Base-by-base conservation (phyloP, 2,797 vertebrate genomes). In the Phrynocephalus vlangalii region DNA sequence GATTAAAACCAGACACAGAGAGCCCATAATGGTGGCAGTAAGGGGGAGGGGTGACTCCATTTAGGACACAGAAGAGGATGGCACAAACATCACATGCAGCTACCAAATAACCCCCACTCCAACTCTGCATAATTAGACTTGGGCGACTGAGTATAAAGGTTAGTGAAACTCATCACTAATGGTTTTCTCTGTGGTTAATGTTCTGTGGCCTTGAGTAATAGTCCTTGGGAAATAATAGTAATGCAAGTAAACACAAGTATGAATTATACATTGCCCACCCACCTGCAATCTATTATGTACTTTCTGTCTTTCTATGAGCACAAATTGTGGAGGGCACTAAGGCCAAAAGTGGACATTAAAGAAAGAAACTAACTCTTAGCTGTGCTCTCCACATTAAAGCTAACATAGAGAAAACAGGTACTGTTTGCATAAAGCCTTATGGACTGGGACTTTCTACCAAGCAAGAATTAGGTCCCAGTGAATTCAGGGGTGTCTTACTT, bases 1-100 rank as follows among this genome's bases (percentile, higher is more conserved):
- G 86, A 88, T 85, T 88, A 56, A 85, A 88, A 86, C 67, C 86
- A 90, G 83, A 85, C 67, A 33, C 20, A 68, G 63, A 81, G 50
- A 71, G 50, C 33, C 56, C 68, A 52, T 38, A 56, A 73, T 33
- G n/a, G 75, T 60, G 16, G 28, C 20, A 75, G n/a, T 6, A 3
- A 33, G 22, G 28, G 10, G 11, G 66, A 15, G 2, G 66, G 38
- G 24, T 66, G 68, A 79, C 30, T 30, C 56, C 63, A 5, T 79
- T 86, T 79, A 79, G 63, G 72, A 82, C 80, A 82, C 48, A 86
- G 28, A 48, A 60, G 63, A 76, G 76, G 79, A 77, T 66, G 60
- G 50, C 50, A n/a, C 80, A 73, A 79, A 82, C 78, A 60, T 76
- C 52, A 71, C 60, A 86, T 30, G 38, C 50, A 44, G 38, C 60